A percentile compares a stretch with the other conserved stretches of the same genome.
Evolutionary conservation across 1,140 invertebrate genomes (phyloP).

Genomic region (Charaxes varanes): DNA sequence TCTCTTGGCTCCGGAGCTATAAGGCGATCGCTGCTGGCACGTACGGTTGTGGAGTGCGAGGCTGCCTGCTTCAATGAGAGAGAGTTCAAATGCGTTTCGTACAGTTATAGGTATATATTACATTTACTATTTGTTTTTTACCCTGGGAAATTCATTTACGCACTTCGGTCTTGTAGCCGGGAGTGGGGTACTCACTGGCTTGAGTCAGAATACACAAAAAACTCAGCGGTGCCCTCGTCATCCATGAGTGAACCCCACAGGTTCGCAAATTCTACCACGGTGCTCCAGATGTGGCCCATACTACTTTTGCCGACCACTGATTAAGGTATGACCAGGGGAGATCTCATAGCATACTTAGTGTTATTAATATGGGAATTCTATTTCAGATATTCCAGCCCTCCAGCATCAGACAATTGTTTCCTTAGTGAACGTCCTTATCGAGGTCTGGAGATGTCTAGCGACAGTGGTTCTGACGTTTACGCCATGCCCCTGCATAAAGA

Average conservation of each 20-base stretch:
- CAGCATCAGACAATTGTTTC: constrained; percentile 82
- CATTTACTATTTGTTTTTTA: no score
- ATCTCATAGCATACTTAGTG: no score
- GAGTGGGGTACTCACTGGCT: no score
- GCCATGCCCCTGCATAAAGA: constrained; percentile 77
- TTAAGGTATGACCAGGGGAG: no score
- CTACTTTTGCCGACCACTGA: neutral
- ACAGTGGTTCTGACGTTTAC: constrained; percentile 87
- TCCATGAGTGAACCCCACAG: no score
- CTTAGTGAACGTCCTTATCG: constrained; percentile 80
- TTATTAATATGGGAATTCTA: neutral
- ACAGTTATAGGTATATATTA: constrained; percentile 85
- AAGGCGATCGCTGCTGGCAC: constrained; percentile 77
- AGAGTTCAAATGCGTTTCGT: constrained; percentile 82
- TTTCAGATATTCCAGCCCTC: constrained; percentile 68
- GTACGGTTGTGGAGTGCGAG: constrained; percentile 83
- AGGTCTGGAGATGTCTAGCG: constrained; percentile 81
- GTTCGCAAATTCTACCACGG: no score
- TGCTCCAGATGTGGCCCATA: no score
- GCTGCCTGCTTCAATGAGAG: constrained; percentile 81
- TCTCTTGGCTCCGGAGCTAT: constrained; percentile 79
- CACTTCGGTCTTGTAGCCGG: neutral
- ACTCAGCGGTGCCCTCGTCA: neutral
- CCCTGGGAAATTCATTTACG: no score
- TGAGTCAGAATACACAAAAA: neutral